Evolutionary conservation across 23 tunicate species (phyloP).

Genomic region (Diplosoma virens): DNA sequence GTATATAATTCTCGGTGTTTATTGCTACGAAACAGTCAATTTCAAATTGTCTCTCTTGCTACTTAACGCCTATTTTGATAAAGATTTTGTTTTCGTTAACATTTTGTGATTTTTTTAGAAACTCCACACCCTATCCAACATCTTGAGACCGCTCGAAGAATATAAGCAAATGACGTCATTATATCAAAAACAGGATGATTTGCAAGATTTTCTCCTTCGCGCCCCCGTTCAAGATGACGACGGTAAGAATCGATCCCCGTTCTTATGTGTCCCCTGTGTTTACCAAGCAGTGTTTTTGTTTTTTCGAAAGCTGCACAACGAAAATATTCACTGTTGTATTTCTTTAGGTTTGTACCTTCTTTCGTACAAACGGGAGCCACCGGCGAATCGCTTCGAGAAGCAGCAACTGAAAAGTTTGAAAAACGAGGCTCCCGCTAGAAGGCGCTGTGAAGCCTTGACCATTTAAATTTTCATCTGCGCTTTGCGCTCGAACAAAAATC

Average conservation of each 20-base stretch:
- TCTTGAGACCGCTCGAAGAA: constrained; percentile 78
- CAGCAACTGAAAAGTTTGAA: constrained; percentile 62
- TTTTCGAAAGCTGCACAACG: too few relatives aligned
- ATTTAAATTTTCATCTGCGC: not conserved
- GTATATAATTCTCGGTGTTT: constrained; percentile 6
- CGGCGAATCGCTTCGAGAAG: constrained; percentile 82
- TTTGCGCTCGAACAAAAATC: not conserved
- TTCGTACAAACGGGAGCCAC: constrained; percentile 95
- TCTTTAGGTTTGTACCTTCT: constrained; percentile 73
- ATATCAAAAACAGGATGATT: constrained; percentile 45
- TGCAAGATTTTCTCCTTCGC: constrained; percentile 76
- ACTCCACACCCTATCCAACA: constrained; percentile 57
- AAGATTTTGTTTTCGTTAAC: not conserved
- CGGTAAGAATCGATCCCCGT: constrained; percentile 53
- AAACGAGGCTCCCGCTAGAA: constrained; percentile 37
- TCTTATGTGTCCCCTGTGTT: too few relatives aligned
- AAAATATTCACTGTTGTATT: too few relatives aligned
- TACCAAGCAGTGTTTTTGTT: too few relatives aligned
- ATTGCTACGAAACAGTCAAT: too few relatives aligned
- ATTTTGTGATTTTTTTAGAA: constrained; percentile 43
- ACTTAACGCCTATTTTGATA: not conserved
- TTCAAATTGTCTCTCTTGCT: too few relatives aligned
- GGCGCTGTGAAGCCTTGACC: not conserved
- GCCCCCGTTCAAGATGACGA: constrained; percentile 64
- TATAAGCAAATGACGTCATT: constrained; percentile 63